Percentiles rank a stretch among this genome's conserved stretches.
phyloP scores from a whole-genome alignment of 2,797 vertebrate genomes.

The Paguma larvata region DNA sequence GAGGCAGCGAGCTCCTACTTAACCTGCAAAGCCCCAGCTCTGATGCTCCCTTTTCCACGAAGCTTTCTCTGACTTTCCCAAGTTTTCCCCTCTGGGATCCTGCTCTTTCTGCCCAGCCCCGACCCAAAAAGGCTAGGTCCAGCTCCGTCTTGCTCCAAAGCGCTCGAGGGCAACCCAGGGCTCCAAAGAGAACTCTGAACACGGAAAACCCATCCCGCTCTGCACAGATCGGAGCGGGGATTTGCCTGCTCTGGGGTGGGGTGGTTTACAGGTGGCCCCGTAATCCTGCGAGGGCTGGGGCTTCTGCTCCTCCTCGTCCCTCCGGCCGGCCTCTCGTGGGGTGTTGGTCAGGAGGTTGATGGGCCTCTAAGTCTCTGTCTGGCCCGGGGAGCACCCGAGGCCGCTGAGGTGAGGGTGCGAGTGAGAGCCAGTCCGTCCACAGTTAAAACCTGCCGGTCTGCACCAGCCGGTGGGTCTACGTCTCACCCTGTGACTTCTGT shows the following conservation, averaged over 20 bases:
- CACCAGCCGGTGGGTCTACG: not conserved
- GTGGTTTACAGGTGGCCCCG: not conserved
- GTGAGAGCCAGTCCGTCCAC: not conserved
- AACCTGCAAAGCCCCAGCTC: not conserved
- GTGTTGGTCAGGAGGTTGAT: not conserved
- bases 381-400: not conserved
- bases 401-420: not conserved
- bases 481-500: not conserved
- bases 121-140: not conserved
- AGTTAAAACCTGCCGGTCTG: not conserved
- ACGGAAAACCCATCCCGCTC: not conserved
- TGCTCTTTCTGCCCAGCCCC: not conserved
- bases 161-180: not conserved
- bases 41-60: not conserved
- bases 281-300: not conserved
- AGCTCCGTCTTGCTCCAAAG: not conserved
- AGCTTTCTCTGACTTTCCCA: not conserved
- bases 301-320: not conserved
- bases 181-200: not conserved
- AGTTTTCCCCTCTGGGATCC: not conserved
- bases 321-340: not conserved
- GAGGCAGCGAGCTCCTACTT: constrained; percentile 18
- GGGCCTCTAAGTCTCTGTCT: too few relatives aligned
- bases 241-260: not conserved
- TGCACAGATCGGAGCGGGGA: too few relatives aligned